Base-by-base conservation (phyloP, 2,797 vertebrate species). In the Prionace glauca region DNA sequence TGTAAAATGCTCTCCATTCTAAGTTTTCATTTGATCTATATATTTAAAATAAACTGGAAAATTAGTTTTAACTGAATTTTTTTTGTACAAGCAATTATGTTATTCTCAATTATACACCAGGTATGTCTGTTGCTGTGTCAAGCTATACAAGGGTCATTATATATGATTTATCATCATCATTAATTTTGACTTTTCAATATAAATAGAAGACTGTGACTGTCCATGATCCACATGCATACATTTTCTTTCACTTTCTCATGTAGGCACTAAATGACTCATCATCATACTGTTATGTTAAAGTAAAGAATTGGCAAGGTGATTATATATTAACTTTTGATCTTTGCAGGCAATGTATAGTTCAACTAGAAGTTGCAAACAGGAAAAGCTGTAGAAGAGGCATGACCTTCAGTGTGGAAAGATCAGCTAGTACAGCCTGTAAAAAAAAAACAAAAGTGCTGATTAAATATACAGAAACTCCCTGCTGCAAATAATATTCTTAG, bases 351-450 rank as follows among this genome's bases (percentile, higher is more conserved):
- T 77, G 56, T 41, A 67, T 86, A 96, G 96, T 97, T 99, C 98
- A 99, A 97, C 98, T 98, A 96, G 98, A 97, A 93, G 98, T 98
- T 96, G 98, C 98, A 96, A 99, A 99, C 50, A 99, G 97, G 97
- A 99, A 99, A 97, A 99, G 98, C 96, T 99, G 99, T 97, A 99
- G 98, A 97, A 99, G 99, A 84, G 99, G 99, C 98, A 99, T 98
- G 96, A 99, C 99, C 98, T 99, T 99, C 96, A 99, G 97, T 91
- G 99, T 99, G 16, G 99, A 99, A 96, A 99, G 98, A 96, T 99
- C 99, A 96, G 99, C 99, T 96, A 99, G 99, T 96, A 99, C 99
- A 95, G 99, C 99, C 99, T 99, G 98, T 84, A 97, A 97, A 50
- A 97, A 97, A 96, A 96, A 2, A 84, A 95, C 72, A 96, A 97